Evolutionary conservation across 2,113 vertebrate genomes (phyloP), one percentile per base, ranked within the genome.

Genomic region (Brevimyrus niger): DNA sequence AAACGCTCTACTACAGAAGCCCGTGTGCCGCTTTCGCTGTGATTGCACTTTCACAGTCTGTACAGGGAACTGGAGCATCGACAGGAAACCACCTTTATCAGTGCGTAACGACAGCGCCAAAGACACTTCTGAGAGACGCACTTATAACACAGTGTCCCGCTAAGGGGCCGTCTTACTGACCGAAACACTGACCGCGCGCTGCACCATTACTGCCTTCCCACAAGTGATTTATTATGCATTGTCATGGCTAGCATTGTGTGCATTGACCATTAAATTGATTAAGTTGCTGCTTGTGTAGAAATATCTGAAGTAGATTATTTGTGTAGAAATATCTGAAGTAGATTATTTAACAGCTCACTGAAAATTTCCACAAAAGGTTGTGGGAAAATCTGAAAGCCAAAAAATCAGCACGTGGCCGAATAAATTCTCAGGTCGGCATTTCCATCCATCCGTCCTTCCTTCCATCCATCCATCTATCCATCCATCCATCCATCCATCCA

Each of bases 41-140:
- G 90, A 91, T 88, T 92, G 91, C 91, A 91, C 91, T 92, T 92
- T 92, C 89, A 89, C 87, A 90, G 85, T 91, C 91, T 91, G 6
- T 35, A 42, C 73, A 42, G 73, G 92, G 93, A 94, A 93, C 92
- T 94, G 93, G 93, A 94, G 91, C 93, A 93, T 90, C 90, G 91
- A 92, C 94, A 95, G 94, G 94, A 96, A 95, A 94, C 94, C 93
- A 95, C 92, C 91, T 94, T 95, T 94, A 94, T 95, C 94, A 92
- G 89, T 91, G 91, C 92, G 91, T 91, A 89, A 58, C 92, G 89
- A 84, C 91, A 91, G 92, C 91, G 89, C 27, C 89, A 89, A 93
- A 89, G 83, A 87, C 35, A 31, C 50, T 35, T 90, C 91, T 90
- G 47, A 46, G 88, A 91, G 88, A 89, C 47, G 80, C 38, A 48